Evolutionary conservation across 2,797 vertebrate genomes (phyloP), one percentile per base, ranked within the genome.

Genomic region (Macrochelys suwanniensis): DNA sequence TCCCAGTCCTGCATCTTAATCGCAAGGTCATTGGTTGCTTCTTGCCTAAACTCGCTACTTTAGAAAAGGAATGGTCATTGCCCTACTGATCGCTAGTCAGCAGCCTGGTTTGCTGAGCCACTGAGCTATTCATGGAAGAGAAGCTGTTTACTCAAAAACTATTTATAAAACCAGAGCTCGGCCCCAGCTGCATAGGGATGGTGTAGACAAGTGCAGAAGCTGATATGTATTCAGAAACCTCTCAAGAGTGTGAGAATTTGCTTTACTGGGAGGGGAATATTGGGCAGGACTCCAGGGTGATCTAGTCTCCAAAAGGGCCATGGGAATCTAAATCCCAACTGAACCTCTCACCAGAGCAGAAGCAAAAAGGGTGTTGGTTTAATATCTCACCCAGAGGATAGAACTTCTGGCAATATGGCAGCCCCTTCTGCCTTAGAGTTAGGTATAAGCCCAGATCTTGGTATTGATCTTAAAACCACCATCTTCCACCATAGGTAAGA

Each of bases 401-500:
- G 5, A 47, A 7, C 19, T 10, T 56, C 23, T 28, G 54, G 45
- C 9, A 76, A 33, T 2, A 13, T 6, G 7, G 49, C 15, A 80
- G 23, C 42, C 17, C 11, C 28, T 77, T 50, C 21, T 31, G 28
- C 17, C 11, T 1, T 0, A 65, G 28, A 28, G 25, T 10, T 50
- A 23, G 59, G 47, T 53, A 45, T 5, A 49, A 19, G 57, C 51
- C 71, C 26, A 50, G 25, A 33, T 3, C 0, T 31, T 59, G 71
- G 28, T n/a, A 47, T 0, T 0, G 4, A 4, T 1, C n/a, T 54
- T 56, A 74, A 59, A 0, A 0, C 7, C 68, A 77, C 50, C 1
- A 4, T 37, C 45, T 77, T 33, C 5, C n/a, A 33, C 42, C 54
- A 23, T n/a, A 77, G 90, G n/a, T 37, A 49, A 25, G 19, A 1